Evolutionary conservation across 2,888 invertebrate species (phyloP).

Genomic region (Beris morrisii): DNA sequence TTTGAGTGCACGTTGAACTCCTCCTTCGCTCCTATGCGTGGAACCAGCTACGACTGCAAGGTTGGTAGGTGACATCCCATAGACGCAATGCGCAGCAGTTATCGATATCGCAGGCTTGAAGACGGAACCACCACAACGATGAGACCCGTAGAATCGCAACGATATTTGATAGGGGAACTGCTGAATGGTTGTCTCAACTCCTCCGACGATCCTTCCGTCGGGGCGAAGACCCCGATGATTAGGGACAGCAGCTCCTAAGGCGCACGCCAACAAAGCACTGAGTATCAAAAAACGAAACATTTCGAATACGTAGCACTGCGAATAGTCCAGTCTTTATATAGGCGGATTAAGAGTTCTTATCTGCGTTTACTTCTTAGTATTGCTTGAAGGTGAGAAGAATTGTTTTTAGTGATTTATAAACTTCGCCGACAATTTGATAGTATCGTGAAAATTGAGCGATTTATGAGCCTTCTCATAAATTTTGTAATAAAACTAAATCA

Average conservation of each 20-base stretch:
- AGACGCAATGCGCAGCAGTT: slow-evolving; percentile 61
- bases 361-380: too few species aligned
- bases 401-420: too few species aligned
- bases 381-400: too few species aligned
- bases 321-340: too few species aligned
- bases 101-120: slow-evolving; percentile 55
- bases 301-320: too few species aligned
- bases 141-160: slow-evolving; percentile 47
- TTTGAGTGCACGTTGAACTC: slow-evolving; percentile 50
- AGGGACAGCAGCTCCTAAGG: background rate
- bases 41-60: slow-evolving; percentile 53
- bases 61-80: slow-evolving; percentile 40
- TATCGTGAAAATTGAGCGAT: too few species aligned
- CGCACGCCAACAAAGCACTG: too few species aligned
- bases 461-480: too few species aligned
- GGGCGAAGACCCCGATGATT: background rate
- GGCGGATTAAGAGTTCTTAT: too few species aligned
- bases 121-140: slow-evolving; percentile 59
- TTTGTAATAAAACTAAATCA: too few species aligned
- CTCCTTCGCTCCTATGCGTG: slow-evolving; percentile 55
- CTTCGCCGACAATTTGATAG: too few species aligned
- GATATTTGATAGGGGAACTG: slow-evolving; percentile 26
- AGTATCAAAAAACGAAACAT: too few species aligned
- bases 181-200: slow-evolving; percentile 16
- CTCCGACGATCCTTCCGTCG: slow-evolving; percentile 34